These are phyloP conservation scores for Acromyrmex charruanus DNA, from an alignment of 1,140 invertebrate species.

Conservation along the genomic window DNA sequence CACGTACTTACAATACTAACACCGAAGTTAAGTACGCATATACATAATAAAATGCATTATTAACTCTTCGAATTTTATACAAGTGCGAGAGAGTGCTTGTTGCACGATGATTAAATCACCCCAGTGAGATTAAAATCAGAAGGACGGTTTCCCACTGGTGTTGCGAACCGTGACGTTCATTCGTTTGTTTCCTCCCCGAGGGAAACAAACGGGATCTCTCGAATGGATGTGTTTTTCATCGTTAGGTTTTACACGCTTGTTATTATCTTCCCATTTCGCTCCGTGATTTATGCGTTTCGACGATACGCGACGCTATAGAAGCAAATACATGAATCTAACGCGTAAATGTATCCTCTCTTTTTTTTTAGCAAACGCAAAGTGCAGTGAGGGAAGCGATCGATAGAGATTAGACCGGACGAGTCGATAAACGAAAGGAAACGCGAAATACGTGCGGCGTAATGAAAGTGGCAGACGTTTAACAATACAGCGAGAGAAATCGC, in stretches of 20 bases:
- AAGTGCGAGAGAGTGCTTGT: not conserved
- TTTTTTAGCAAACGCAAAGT: not conserved
- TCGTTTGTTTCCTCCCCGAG: conserved; percentile 75
- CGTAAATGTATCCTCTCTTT: not conserved
- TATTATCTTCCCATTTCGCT: conserved; percentile 18
- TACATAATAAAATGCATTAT: conserved; percentile 39
- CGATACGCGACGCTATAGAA: not conserved
- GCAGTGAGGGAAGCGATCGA: not conserved
- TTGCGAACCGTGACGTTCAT: conserved; percentile 76
- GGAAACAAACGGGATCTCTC: conserved; percentile 71
- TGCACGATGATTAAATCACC: not conserved
- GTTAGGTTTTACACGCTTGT: conserved; percentile 21
- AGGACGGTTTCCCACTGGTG: conserved; percentile 69
- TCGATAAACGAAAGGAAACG: conserved; percentile 45
- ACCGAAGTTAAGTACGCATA: not conserved
- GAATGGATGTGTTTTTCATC: conserved; percentile 63
- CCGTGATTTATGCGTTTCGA: conserved; percentile 13
- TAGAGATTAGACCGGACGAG: not conserved
- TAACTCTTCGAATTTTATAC: conserved; percentile 38
- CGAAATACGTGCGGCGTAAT: conserved; percentile 47
- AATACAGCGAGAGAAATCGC: conserved; percentile 23
- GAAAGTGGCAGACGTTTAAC: conserved; percentile 63
- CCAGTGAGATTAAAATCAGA: conserved; percentile 76
- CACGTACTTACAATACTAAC: not conserved
- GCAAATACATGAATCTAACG: not conserved